Evolutionary conservation across 2,888 invertebrate species (phyloP).

Genomic region (Biston stratarius): DNA sequence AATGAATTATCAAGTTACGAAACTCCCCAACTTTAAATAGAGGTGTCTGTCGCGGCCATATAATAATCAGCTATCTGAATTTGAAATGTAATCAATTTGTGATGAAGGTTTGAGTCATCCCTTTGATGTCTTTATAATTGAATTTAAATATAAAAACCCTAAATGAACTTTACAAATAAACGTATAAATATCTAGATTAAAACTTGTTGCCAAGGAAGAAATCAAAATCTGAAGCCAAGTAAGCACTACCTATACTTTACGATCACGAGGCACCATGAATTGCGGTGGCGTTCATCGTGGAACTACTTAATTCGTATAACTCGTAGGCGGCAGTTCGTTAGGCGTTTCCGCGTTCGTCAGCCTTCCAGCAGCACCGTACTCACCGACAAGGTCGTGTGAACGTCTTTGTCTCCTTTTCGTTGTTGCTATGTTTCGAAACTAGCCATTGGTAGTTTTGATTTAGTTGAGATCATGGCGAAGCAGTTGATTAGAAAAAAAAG

Average conservation of each 20-base stretch:
- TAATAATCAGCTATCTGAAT: constrained; percentile 41
- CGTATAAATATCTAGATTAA: background rate
- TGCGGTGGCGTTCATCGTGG: constrained; percentile 52
- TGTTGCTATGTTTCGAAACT: constrained; percentile 45
- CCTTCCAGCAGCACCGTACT: constrained; percentile 64
- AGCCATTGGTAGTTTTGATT: constrained; percentile 30
- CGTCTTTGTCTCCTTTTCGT: constrained; percentile 79
- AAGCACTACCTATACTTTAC: constrained; percentile 35
- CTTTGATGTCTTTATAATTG: constrained; percentile 12
- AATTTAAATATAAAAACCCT: constrained; percentile 14
- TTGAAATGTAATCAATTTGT: constrained; percentile 36
- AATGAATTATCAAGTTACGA: constrained; percentile 43
- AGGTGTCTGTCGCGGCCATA: constrained; percentile 38
- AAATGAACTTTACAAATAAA: background rate
- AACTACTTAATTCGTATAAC: constrained; percentile 70
- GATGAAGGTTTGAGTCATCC: constrained; percentile 29
- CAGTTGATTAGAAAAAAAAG: background rate
- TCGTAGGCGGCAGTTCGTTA: constrained; percentile 78
- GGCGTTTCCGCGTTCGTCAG: constrained; percentile 75
- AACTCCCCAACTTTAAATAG: constrained; percentile 41
- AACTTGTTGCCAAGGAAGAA: constrained; percentile 16
- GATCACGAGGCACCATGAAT: constrained; percentile 42
- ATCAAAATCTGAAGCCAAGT: constrained; percentile 18
- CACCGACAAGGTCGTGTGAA: constrained; percentile 80
- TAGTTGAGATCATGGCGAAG: background rate